Conservation (phyloP, 1,140 invertebrate genomes). For the Heliothis virescens region DNA sequence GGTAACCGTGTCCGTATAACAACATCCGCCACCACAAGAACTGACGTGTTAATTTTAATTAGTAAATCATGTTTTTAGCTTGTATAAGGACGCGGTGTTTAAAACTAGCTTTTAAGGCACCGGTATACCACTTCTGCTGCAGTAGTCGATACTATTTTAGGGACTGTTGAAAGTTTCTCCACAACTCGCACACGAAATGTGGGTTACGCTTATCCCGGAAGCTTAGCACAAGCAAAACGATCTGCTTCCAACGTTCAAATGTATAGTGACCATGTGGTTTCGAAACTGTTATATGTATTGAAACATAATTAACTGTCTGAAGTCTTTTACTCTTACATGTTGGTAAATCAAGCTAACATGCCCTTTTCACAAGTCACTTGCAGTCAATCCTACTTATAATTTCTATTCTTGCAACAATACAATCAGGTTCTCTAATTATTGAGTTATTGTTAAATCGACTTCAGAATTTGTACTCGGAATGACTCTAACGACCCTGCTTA, state of each 20-base stretch:
- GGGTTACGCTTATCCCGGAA: constrained; percentile 44
- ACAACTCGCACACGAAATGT: not conserved
- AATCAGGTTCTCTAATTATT: constrained; percentile 31
- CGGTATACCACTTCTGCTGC: not conserved
- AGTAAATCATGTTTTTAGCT: not conserved
- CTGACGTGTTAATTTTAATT: not conserved
- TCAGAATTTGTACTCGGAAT: constrained; percentile 26
- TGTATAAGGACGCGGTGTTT: no score
- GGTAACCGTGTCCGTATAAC: not conserved
- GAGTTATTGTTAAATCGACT: constrained; percentile 2
- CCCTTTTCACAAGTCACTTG: not conserved
- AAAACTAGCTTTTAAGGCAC: no score
- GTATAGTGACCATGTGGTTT: constrained; percentile 1
- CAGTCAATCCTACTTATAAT: not conserved
- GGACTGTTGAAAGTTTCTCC: constrained; percentile 18
- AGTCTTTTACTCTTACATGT: not conserved
- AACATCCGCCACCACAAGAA: not conserved
- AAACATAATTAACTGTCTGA: not conserved
- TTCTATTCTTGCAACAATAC: not conserved
- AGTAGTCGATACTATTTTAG: constrained; percentile 25
- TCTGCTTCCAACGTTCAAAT: constrained; percentile 12
- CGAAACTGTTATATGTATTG: not conserved
- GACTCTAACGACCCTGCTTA: constrained; percentile 37
- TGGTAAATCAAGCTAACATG: not conserved
- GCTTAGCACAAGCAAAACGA: constrained; percentile 19